Conservation (phyloP, 2,888 invertebrate species). For the Morinoia aosen region DNA sequence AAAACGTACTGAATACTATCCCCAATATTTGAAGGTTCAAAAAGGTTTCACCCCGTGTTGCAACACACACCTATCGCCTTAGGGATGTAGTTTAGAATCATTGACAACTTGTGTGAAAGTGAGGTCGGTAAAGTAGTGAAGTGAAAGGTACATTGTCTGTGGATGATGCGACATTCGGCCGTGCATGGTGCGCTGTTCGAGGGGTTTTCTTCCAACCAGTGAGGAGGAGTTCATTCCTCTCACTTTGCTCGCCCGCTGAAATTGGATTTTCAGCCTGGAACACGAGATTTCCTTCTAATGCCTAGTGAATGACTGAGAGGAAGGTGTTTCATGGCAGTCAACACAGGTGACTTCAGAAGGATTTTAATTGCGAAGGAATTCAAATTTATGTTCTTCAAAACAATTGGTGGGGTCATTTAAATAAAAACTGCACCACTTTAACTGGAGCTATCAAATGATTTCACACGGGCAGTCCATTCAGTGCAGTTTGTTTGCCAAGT, state of each 20-base stretch:
- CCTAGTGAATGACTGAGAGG: too few species aligned
- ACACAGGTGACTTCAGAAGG: too few species aligned
- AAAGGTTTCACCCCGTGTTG: background rate
- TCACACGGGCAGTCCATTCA: too few species aligned
- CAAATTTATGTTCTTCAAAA: too few species aligned
- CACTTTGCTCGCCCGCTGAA: background rate
- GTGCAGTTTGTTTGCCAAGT: too few species aligned
- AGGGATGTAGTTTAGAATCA: background rate
- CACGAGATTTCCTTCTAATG: too few species aligned
- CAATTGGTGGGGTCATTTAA: background rate
- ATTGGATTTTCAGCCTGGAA: background rate
- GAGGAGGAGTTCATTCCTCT: background rate
- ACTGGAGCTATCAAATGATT: too few species aligned
- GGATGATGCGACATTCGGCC: background rate
- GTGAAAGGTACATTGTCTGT: constrained; percentile 4
- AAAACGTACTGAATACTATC: background rate
- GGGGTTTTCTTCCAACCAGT: background rate
- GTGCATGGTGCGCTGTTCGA: background rate
- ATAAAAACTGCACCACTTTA: background rate
- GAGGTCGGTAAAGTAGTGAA: background rate
- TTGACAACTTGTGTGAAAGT: background rate
- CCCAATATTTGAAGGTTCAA: background rate
- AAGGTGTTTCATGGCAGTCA: too few species aligned
- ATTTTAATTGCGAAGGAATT: too few species aligned
- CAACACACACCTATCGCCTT: background rate